Evolutionary conservation across 2,113 vertebrate genomes (phyloP).

Genomic region (Columba livia): DNA sequence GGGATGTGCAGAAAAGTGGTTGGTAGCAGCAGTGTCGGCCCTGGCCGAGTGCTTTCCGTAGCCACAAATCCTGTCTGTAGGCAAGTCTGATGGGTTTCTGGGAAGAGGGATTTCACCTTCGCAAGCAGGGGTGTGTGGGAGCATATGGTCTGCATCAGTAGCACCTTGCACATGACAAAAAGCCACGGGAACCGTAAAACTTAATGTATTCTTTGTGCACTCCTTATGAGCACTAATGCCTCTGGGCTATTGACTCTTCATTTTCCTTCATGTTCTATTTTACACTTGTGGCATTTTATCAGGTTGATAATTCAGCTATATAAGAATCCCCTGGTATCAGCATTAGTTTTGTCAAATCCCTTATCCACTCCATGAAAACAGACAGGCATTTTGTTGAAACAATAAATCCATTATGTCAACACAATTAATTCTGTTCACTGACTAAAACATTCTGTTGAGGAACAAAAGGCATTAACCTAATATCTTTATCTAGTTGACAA

Average conservation of each 20-base stretch:
- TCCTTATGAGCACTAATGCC: background rate
- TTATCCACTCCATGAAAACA: background rate
- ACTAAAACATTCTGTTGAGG: background rate
- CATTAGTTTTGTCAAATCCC: conserved; percentile 14
- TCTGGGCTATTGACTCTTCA: background rate
- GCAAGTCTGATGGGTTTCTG: background rate
- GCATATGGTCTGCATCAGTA: background rate
- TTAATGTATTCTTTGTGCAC: background rate
- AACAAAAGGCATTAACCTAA: conserved; percentile 50
- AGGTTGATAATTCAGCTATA: background rate
- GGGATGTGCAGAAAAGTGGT: background rate
- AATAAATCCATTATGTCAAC: conserved; percentile 62
- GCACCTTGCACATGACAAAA: background rate
- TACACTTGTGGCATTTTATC: background rate
- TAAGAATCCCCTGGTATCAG: background rate
- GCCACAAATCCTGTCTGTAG: background rate
- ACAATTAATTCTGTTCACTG: conserved; percentile 46
- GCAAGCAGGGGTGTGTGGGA: background rate
- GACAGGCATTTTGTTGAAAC: background rate
- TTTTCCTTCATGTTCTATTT: background rate
- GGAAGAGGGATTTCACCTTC: background rate
- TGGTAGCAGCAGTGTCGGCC: too few relatives aligned
- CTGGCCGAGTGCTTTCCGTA: background rate
- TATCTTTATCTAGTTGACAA: conserved; percentile 46
- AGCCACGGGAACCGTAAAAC: background rate